Conservation (phyloP, 2,113 vertebrate species). For the Stictonetta naevosa region DNA sequence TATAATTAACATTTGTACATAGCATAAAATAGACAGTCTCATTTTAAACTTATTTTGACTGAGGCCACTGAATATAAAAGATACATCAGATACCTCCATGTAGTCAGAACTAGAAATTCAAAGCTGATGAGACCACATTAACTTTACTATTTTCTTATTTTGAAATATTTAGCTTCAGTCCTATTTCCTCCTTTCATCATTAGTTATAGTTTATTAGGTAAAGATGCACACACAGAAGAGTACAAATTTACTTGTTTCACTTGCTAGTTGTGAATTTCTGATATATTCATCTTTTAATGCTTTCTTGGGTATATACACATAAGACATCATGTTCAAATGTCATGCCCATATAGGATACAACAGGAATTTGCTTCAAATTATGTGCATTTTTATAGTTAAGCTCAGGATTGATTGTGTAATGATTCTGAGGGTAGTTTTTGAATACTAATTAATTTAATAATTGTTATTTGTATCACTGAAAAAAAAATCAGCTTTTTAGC, state of each 20-base stretch:
- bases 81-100: neutral
- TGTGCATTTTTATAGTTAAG: neutral
- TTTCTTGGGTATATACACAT: neutral
- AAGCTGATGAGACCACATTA: neutral
- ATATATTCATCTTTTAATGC: neutral
- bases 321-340: neutral
- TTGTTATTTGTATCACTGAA: neutral
- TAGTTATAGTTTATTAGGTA: neutral
- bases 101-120: neutral
- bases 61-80: neutral
- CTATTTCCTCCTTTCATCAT: neutral
- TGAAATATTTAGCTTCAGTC: neutral
- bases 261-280: neutral
- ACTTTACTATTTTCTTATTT: neutral
- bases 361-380: constrained; percentile 34
- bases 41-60: neutral
- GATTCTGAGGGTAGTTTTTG: neutral
- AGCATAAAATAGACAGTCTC: neutral
- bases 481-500: neutral
- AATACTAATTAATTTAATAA: neutral
- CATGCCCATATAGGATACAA: constrained; percentile 34
- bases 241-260: neutral
- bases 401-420: constrained; percentile 43
- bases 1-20: neutral
- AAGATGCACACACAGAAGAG: neutral